A percentile compares a stretch with the other conserved stretches of the same genome.
These are phyloP conservation scores for Drosophila eugracilis DNA, from an alignment of 1,140 invertebrate species.

Conservation along the genomic window DNA sequence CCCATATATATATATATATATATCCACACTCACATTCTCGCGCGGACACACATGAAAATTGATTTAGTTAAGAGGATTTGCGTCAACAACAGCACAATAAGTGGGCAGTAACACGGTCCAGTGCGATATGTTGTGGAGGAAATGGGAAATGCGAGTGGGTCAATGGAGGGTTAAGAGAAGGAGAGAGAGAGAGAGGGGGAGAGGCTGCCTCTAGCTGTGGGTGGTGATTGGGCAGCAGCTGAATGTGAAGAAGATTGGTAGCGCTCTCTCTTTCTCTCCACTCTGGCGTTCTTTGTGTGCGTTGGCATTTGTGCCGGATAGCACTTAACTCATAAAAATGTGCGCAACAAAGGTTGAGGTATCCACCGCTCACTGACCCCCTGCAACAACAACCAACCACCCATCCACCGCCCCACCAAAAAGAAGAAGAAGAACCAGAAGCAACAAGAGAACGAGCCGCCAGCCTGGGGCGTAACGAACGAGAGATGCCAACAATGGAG, in stretches of 20 bases:
- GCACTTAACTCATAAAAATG: conserved; percentile 82
- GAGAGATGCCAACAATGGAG: conserved; percentile 65
- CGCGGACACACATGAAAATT: conserved; percentile 78
- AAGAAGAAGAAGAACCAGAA: conserved; percentile 11
- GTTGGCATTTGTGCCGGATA: conserved; percentile 62
- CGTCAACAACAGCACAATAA: conserved; percentile 82
- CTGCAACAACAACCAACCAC: neutral
- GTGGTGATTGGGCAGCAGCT: neutral
- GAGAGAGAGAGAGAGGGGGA: too few relatives aligned
- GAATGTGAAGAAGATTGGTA: conserved; percentile 48
- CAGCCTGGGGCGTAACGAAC: conserved; percentile 32
- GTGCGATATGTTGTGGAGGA: conserved; percentile 18
- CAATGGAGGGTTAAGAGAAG: neutral
- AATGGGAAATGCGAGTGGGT: conserved; percentile 19
- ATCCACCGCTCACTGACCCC: neutral
- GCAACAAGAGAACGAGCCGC: conserved; percentile 73
- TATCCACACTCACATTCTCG: conserved; percentile 12
- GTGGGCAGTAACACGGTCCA: conserved; percentile 72
- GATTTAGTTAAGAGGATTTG: conserved; percentile 83
- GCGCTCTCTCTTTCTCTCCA: too few relatives aligned
- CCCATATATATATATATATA: conserved; percentile 4
- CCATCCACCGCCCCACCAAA: neutral
- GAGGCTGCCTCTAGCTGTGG: too few relatives aligned
- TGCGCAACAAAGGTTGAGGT: conserved; percentile 54
- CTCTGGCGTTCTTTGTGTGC: conserved; percentile 25